Evolutionary conservation across 2,888 invertebrate genomes (phyloP).

Genomic region (Drosophila anomalipes): DNA sequence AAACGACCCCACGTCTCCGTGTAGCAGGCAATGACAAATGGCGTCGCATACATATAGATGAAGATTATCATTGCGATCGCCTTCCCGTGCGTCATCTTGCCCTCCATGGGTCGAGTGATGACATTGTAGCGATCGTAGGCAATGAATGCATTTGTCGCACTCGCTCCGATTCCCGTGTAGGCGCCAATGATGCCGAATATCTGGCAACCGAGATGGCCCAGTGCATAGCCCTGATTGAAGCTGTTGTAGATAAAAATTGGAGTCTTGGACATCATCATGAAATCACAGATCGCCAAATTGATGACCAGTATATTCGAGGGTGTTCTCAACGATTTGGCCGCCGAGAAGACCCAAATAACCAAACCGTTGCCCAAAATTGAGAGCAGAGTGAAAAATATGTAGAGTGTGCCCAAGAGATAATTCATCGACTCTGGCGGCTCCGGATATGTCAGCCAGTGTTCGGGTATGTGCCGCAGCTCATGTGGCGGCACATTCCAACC

Average conservation of each 20-base stretch:
- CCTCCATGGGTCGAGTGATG: conserved; percentile 93
- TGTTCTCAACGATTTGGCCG: conserved; percentile 84
- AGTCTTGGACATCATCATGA: conserved; percentile 94
- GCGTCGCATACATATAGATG: conserved; percentile 92
- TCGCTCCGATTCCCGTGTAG: conserved; percentile 92
- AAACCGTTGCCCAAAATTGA: conserved; percentile 93
- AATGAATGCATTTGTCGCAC: conserved; percentile 93
- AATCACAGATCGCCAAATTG: conserved; percentile 93
- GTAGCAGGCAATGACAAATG: conserved; percentile 92
- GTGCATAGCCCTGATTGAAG: conserved; percentile 91
- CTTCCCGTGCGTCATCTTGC: conserved; percentile 92
- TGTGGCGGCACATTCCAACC: conserved; percentile 92
- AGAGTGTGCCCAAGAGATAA: conserved; percentile 91
- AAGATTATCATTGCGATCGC: conserved; percentile 90
- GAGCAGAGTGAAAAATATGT: conserved; percentile 90
- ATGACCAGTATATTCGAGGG: conserved; percentile 94
- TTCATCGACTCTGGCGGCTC: conserved; percentile 93
- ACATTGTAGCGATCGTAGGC: conserved; percentile 93
- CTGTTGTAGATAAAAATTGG: conserved; percentile 90
- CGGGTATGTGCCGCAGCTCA: conserved; percentile 91
- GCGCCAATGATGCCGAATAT: conserved; percentile 91
- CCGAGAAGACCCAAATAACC: conserved; percentile 92
- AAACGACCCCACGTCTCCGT: conserved; percentile 94
- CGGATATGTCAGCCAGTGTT: conserved; percentile 92
- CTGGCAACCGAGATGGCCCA: conserved; percentile 91